These are phyloP conservation scores for Anastatus disparis DNA, from an alignment of 1,140 invertebrate species.

Conservation along the genomic window DNA sequence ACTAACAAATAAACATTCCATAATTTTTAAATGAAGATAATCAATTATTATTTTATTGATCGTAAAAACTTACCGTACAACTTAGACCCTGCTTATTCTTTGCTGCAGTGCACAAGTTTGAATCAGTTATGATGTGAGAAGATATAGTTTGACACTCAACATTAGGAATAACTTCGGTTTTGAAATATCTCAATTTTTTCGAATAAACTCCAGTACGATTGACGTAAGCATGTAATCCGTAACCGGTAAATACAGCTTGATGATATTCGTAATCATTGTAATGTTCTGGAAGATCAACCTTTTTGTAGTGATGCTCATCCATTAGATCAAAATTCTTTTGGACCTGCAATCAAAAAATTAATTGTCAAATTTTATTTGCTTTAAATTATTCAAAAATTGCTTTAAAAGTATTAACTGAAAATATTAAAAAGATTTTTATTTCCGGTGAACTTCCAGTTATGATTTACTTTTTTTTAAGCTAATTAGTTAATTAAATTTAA, in stretches of 20 bases:
- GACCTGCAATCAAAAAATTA: too few species aligned
- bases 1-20: too few species aligned
- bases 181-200: not conserved
- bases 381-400: too few species aligned
- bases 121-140: not conserved
- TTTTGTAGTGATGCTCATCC: not conserved
- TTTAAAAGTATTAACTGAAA: too few species aligned
- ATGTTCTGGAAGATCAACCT: not conserved
- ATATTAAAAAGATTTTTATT: too few species aligned
- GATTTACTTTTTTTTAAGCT: too few species aligned
- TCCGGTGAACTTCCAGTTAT: too few species aligned
- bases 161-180: not conserved
- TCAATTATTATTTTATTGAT: too few species aligned
- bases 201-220: not conserved
- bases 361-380: too few species aligned
- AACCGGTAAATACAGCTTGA: not conserved
- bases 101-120: not conserved
- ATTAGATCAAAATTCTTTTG: not conserved
- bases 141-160: not conserved
- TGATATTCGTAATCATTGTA: conserved; percentile 4
- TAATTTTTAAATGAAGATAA: too few species aligned
- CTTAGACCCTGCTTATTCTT: not conserved
- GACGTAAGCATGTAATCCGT: not conserved
- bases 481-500: too few species aligned
- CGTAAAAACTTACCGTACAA: not conserved